These are phyloP conservation scores for Epinephelus fuscoguttatus DNA, from an alignment of 2,113 vertebrate genomes.

Conservation along the genomic window DNA sequence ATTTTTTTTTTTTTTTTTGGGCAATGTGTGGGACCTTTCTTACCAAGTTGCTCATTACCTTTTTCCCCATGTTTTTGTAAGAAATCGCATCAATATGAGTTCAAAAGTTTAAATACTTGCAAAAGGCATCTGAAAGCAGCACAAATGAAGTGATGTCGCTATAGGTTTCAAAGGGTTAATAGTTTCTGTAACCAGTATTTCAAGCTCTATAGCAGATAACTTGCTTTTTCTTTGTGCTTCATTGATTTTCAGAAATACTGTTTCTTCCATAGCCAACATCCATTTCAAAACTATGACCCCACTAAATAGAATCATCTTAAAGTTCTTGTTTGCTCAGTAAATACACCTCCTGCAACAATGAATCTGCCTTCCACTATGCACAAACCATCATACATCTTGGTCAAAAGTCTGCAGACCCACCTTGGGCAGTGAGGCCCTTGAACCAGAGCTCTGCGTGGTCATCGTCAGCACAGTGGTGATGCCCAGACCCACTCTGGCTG, in stretches of 20 bases:
- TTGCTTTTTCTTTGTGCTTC: background rate
- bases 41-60: no score
- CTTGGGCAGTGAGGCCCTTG: conserved; percentile 93
- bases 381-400: background rate
- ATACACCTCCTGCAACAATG: background rate
- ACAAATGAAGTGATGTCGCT: no score
- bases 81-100: no score
- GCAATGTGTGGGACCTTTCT: no score
- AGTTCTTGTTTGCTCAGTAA: background rate
- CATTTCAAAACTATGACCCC: no score
- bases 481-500: conserved; percentile 92
- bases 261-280: no score
- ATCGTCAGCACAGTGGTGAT: conserved; percentile 96
- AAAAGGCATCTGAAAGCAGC: no score
- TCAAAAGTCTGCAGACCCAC: conserved; percentile 79
- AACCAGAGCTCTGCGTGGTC: conserved; percentile 95
- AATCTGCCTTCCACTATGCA: background rate
- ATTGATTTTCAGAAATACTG: background rate
- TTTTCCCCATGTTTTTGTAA: no score
- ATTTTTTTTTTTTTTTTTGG: no score
- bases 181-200: background rate
- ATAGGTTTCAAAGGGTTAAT: no score
- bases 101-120: no score
- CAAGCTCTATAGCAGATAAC: background rate
- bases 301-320: no score